Base-by-base conservation (phyloP, 2,888 invertebrate species). In the Drosophila peninsularis region DNA sequence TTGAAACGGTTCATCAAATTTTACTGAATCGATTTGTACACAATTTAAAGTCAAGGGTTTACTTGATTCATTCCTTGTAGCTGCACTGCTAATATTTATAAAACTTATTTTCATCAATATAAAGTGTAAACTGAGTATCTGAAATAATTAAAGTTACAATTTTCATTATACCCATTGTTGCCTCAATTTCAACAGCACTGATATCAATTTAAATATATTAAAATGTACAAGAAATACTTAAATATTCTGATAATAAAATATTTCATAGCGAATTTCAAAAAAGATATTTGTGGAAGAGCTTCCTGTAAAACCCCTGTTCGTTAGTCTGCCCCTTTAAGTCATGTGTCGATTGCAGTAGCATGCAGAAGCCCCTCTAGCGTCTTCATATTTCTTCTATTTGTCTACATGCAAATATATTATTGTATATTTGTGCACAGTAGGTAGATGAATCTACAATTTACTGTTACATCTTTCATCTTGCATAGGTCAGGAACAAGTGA, bases 31-130 rank as follows among this genome's bases (percentile, higher is more conserved):
- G 75, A 88, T 79, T 82, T 79, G 82, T 88, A 87, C 81, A 86
- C 81, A 74, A 80, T 82, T 82, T 82, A 80, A 83, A 79, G 88
- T 81, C 78, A 86, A 90, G 78, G 87, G 80, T 82, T 85, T 90
- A 83, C 82, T 88, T 78, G 77, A 83, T 86, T 87, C 90, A 91
- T 91, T 91, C 90, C 90, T 90, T 90, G 80, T 83, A 91, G 90
- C 80, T 89, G 89, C 90, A 90, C 90, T 90, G 84, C 89, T 90
- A 89, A 84, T 82, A 90, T 79, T 82, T 82, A 81, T 75, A 81
- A 75, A 83, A 78, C 68, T 84, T 81, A 84, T 84, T 86, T 90
- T 82, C 85, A 89, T 90, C 81, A 80, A 78, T 89, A 83, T 80
- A 79, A 80, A 80, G 76, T 84, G 82, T 87, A 90, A 85, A 82